Percentiles rank a stretch among this genome's conserved stretches.
phyloP scores from a whole-genome alignment of 2,888 invertebrate species.

The Diaphora mendica region DNA sequence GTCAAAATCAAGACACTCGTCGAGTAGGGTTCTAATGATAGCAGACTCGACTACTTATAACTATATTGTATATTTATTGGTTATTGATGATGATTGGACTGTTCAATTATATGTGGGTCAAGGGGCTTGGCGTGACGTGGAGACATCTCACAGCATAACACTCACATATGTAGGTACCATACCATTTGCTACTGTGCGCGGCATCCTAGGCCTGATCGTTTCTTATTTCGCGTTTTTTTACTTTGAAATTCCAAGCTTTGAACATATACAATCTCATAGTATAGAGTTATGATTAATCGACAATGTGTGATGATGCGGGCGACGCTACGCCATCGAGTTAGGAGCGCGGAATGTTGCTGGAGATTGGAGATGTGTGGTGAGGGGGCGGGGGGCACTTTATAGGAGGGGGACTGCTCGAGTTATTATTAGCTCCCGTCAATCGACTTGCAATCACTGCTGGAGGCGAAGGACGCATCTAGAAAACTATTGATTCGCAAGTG shows the following conservation, averaged over 20 bases:
- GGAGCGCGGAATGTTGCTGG: not conserved
- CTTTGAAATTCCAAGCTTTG: not conserved
- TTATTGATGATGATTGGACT: constrained; percentile 6
- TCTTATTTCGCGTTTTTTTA: not conserved
- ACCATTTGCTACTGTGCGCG: not conserved
- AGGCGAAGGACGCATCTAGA: constrained; percentile 20
- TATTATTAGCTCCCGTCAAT: constrained; percentile 23
- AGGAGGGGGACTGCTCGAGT: not conserved
- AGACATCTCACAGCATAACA: not conserved
- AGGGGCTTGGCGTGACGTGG: not conserved
- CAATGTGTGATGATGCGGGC: not conserved
- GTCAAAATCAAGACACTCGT: not conserved
- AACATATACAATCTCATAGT: not conserved
- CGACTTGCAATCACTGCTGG: constrained; percentile 19
- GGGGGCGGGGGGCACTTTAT: not conserved
- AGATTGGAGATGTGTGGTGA: not conserved
- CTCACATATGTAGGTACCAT: not conserved
- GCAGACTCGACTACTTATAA: not conserved
- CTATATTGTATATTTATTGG: not conserved
- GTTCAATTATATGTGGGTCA: constrained; percentile 6
- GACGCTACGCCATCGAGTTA: not conserved
- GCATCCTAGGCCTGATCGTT: not conserved
- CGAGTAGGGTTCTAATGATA: not conserved
- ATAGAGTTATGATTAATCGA: not conserved
- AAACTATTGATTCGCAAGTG: not conserved